Conservation (phyloP, 2,888 invertebrate genomes). For the Parascotia fuliginaria region DNA sequence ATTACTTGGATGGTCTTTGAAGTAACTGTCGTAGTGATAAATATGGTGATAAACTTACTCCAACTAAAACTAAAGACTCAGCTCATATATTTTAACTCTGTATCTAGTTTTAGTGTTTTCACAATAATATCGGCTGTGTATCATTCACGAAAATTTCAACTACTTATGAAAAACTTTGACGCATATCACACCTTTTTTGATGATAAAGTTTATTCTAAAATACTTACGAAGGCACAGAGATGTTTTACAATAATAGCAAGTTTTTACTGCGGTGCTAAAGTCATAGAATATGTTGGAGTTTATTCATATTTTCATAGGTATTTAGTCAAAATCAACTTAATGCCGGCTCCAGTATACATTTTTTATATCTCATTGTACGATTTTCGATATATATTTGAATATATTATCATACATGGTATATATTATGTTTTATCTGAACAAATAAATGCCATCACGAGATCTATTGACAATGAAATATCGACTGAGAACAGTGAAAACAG, state of each 20-base stretch:
- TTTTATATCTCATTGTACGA: slow-evolving; percentile 29
- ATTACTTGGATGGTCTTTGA: slow-evolving; percentile 11
- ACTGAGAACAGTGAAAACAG: background rate
- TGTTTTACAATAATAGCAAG: slow-evolving; percentile 3
- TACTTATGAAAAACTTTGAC: slow-evolving; percentile 25
- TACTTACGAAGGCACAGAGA: slow-evolving; percentile 21
- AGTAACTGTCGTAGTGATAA: background rate
- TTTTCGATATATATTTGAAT: slow-evolving; percentile 45
- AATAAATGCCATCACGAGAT: slow-evolving; percentile 40
- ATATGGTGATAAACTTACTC: background rate
- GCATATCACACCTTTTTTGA: slow-evolving; percentile 14
- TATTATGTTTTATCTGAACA: slow-evolving; percentile 47
- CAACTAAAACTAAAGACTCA: background rate
- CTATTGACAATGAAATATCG: slow-evolving; percentile 24
- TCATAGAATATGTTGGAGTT: background rate
- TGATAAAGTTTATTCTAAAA: slow-evolving; percentile 13
- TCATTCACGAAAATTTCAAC: slow-evolving; percentile 18
- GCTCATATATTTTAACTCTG: slow-evolving; percentile 14
- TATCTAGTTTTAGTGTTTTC: slow-evolving; percentile 18
- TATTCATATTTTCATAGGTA: background rate
- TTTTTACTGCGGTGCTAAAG: slow-evolving; percentile 1
- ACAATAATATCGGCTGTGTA: slow-evolving; percentile 9
- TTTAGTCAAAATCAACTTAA: background rate
- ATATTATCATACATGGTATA: slow-evolving; percentile 34
- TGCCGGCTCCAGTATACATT: background rate